Evolutionary conservation across 1,140 invertebrate species (phyloP).

Genomic region (Trinorchestia longiramus): DNA sequence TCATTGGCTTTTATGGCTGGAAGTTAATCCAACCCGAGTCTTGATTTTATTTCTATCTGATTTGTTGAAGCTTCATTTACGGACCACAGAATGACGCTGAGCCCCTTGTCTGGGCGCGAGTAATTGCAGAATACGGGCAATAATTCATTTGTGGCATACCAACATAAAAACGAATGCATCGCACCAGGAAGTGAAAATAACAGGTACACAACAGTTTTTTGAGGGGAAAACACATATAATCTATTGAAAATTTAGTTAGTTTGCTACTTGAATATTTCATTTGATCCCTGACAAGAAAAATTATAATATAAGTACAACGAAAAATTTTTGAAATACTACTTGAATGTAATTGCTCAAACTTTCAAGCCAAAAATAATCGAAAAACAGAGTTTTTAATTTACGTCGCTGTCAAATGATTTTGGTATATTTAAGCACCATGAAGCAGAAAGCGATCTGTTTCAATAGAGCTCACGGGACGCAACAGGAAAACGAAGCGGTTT

Average conservation of each 20-base stretch:
- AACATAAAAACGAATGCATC: no score
- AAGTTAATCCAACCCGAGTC: neutral
- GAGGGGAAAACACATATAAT: no score
- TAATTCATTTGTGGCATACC: no score
- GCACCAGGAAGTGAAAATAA: no score
- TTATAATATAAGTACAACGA: neutral
- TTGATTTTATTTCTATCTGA: constrained; percentile 16
- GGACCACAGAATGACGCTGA: neutral
- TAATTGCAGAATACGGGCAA: no score
- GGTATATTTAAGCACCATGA: neutral
- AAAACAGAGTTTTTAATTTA: neutral
- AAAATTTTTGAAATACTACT: neutral
- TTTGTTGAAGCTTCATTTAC: neutral
- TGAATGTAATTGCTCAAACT: neutral
- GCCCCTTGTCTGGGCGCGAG: no score
- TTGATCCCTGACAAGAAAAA: neutral
- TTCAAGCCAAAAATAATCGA: neutral
- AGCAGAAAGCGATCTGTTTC: neutral
- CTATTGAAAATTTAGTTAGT: no score
- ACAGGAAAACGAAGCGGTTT: neutral
- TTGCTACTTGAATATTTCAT: no score
- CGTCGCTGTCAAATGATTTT: neutral
- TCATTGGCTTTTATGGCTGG: neutral
- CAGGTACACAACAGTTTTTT: no score
- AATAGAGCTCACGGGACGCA: neutral